Evolutionary conservation across 2,797 vertebrate species (phyloP), one percentile per base, ranked within the genome.

Genomic region (Buceros bicornis): DNA sequence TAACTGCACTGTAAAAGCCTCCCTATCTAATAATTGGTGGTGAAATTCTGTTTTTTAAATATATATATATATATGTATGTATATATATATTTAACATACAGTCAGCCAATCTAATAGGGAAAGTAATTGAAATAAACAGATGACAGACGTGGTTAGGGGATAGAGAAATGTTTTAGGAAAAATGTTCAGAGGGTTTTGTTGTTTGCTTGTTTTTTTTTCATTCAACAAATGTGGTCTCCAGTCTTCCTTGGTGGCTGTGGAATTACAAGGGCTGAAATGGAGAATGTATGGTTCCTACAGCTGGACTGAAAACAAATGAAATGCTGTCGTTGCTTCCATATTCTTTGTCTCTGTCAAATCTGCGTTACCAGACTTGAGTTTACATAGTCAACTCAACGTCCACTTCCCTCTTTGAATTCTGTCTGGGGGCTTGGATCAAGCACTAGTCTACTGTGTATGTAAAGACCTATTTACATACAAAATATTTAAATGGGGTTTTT

Each of bases 391-490:
- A 33, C 64, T 72, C 42, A 42, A 6, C 9, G 67, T 89, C 87
- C 53, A 29, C 42, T 95, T 96, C 78, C 74, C 80, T 94, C 76
- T 95, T 64, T 72, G 67, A 84, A 33, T 50, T 51, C 40, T 81
- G 66, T 94, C 70, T 93, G 78, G 69, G 87, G 48, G 64, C 70
- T 61, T 20, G 11, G 50, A 82, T 87, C 47, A 87, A 87, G 47
- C 80, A 37, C 17, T 88, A 76, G 89, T 95, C 91, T 93, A 25
- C 61, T 89, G 57, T 82, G 16, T 92, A 93, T 85, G 80, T 93
- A 93, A 92, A 95, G 43, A 69, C 22, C 62, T 89, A 33, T 94
- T 97, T 96, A 78, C 90, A 92, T 96, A 80, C 56, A 90, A 95
- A 95, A 64, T 90, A 94, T 92, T 84, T 43, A 93, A 88, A 95